Conservation (phyloP, 1,140 invertebrate genomes). For the Drosophila pseudoobscura region DNA sequence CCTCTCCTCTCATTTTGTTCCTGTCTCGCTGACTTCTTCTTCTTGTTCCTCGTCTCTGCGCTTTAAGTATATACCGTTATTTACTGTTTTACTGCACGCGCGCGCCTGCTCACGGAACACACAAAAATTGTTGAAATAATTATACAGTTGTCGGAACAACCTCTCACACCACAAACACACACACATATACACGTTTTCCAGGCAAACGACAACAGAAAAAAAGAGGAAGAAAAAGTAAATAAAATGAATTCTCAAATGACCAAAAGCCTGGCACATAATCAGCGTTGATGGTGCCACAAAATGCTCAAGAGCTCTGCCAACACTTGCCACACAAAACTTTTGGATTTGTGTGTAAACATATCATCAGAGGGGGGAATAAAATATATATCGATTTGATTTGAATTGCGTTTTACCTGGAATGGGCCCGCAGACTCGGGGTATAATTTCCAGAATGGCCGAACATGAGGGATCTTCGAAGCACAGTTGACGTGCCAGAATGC, state of each 20-base stretch:
- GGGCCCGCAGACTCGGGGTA: conserved; percentile 93
- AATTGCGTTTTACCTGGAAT: conserved; percentile 88
- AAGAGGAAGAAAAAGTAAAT: conserved; percentile 38
- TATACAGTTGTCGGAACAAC: conserved; percentile 65
- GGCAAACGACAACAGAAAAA: conserved; percentile 27
- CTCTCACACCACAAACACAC: conserved; percentile 4
- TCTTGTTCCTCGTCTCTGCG: conserved; percentile 42
- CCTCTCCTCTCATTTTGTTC: not conserved
- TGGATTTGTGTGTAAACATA: conserved; percentile 40
- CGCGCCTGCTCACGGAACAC: conserved; percentile 39
- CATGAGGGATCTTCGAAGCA: conserved; percentile 94
- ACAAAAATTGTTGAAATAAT: conserved; percentile 77
- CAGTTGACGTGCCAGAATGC: conserved; percentile 91
- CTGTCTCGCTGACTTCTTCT: not conserved
- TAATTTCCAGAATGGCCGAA: conserved; percentile 93
- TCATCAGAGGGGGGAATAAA: conserved; percentile 4
- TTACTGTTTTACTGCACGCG: conserved; percentile 79
- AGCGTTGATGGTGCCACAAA: conserved; percentile 15
- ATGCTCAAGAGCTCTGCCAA: conserved; percentile 39
- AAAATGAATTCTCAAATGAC: conserved; percentile 76
- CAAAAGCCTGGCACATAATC: conserved; percentile 50
- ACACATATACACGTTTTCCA: conserved; percentile 8
- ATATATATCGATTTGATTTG: conserved; percentile 25
- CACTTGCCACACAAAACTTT: conserved; percentile 41
- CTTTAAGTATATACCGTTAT: conserved; percentile 76